Base-by-base conservation (phyloP, 2,888 invertebrate species). In the Diachrysia chrysitis region DNA sequence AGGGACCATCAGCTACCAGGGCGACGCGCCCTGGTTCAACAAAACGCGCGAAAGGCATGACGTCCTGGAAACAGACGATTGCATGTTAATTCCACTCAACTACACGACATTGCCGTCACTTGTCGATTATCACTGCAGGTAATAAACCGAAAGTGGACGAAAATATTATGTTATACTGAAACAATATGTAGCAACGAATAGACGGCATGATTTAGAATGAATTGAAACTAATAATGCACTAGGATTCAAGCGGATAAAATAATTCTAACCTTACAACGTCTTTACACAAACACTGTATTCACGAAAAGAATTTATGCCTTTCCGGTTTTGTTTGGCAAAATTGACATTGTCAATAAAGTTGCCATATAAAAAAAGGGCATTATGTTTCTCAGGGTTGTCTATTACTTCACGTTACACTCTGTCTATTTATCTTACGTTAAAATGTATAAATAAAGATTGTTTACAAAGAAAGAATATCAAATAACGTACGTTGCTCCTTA, bases 11-110 rank as follows among this genome's bases (percentile, higher is more conserved):
- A 71, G 98, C 97, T 85, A 99, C 97, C 92, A 98, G 98, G 95
- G 99, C 99, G 85, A 99, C 98, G 84, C 99, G 98, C 95, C 99
- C 99, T 79, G 99, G 97, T 95, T 99, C 98, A 81, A 99, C 99
- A 95, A 98, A 99, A 94, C 98, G 97, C 89, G 97, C 96, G 96
- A 98, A 98, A 89, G 98, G 97, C 98, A 95, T 95, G 92, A 92
- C 93, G 95, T 92, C 82, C 94, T 94, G 93, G 71, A 83, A 94
- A 94, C 75, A 79, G 81, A 85, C 84, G 78, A 83, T 71, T 32
- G 51, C 60, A 80, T 66, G 76, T 79, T 79, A 78, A 70, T 74
- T 67, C 67, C 69, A 69, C 79, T 78, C 70, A 77, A 76, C 63
- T 71, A 71, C 70, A 83, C 78, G 80, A 75, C 69, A 70, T 69